Base-by-base conservation (phyloP, 2,888 invertebrate species). In the Brachyptera risi region DNA sequence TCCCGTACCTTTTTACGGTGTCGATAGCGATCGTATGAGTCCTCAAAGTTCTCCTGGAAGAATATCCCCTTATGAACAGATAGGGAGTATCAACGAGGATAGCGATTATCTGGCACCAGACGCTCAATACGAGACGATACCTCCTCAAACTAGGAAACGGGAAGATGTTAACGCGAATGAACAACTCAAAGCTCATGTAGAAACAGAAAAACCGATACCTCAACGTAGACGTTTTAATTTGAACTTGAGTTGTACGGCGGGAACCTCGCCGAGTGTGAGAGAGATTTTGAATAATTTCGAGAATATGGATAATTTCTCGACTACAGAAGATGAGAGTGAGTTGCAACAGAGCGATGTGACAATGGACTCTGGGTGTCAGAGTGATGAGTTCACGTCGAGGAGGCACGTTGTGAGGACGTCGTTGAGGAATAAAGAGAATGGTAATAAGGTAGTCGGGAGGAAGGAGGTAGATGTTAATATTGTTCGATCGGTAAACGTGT, bases 321-420 rank as follows among this genome's bases (percentile, higher is more conserved):
- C n/a, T n/a, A n/a, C n/a, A n/a, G n/a, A n/a, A n/a, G n/a, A n/a
- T n/a, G n/a, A n/a, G n/a, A n/a, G n/a, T n/a, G n/a, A n/a, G n/a
- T n/a, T 19, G 26, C 40, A 9, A 17, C 63, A 62, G 27, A 82
- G 79, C 65, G 81, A 81, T 50, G 80, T 81, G 0, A 85, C 85
- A 0, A 81, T 85, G 78, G 85, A 85, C 66, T 83, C 85, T 0
- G 85, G 85, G 0, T 86, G 86, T 85, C 86, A 86, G 65, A 85
- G 83, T 67, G 85, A 35, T 15, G 37, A 35, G 35, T n/a, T n/a
- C n/a, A n/a, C n/a, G n/a, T n/a, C n/a, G n/a, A n/a, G n/a, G n/a
- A n/a, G n/a, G n/a, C n/a, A n/a, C n/a, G n/a, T n/a, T n/a, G n/a
- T n/a, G n/a, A n/a, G 21, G 44, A 19, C 44, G 44, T 44, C 44